Conservation (phyloP, 2,797 vertebrate species). For the Danio jaintianensis region DNA sequence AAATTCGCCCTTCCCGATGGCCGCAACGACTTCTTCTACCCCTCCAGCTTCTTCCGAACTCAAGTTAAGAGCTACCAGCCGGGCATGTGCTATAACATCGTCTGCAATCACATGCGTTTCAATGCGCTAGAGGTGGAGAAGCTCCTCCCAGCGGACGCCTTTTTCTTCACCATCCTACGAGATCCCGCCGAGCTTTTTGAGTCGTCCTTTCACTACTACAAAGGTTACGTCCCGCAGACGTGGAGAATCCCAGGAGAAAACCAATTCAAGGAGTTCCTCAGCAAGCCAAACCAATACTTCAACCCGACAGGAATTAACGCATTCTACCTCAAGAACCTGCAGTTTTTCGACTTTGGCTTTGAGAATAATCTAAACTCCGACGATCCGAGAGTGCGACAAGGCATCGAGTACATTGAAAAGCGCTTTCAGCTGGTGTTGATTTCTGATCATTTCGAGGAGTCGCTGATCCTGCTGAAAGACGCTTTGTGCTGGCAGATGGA, state of each 20-base stretch:
- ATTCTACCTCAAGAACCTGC: slow-evolving; percentile 93
- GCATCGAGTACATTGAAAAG: slow-evolving; percentile 78
- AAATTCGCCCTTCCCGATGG: slow-evolving; percentile 89
- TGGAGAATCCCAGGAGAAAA: slow-evolving; percentile 84
- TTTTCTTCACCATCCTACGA: slow-evolving; percentile 89
- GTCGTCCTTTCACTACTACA: slow-evolving; percentile 94
- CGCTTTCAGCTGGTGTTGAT: slow-evolving; percentile 90
- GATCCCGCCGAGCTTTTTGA: slow-evolving; percentile 91
- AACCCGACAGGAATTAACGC: slow-evolving; percentile 85
- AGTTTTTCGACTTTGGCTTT: slow-evolving; percentile 92
- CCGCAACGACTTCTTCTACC: slow-evolving; percentile 93
- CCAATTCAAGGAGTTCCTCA: slow-evolving; percentile 85
- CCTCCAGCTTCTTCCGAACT: slow-evolving; percentile 82
- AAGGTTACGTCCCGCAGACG: slow-evolving; percentile 83
- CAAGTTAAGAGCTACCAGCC: slow-evolving; percentile 88
- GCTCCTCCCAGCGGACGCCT: slow-evolving; percentile 79
- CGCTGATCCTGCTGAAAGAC: slow-evolving; percentile 91
- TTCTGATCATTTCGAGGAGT: slow-evolving; percentile 92
- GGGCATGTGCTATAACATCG: slow-evolving; percentile 89
- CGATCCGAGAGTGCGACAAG: slow-evolving; percentile 76
- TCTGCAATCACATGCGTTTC: slow-evolving; percentile 97
- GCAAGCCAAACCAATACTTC: slow-evolving; percentile 82
- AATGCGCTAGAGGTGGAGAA: slow-evolving; percentile 83
- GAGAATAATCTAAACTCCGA: slow-evolving; percentile 81
- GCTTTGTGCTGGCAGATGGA: slow-evolving; percentile 90